These are phyloP conservation scores for Agrotis puta DNA, from an alignment of 2,888 invertebrate species.

Conservation along the genomic window DNA sequence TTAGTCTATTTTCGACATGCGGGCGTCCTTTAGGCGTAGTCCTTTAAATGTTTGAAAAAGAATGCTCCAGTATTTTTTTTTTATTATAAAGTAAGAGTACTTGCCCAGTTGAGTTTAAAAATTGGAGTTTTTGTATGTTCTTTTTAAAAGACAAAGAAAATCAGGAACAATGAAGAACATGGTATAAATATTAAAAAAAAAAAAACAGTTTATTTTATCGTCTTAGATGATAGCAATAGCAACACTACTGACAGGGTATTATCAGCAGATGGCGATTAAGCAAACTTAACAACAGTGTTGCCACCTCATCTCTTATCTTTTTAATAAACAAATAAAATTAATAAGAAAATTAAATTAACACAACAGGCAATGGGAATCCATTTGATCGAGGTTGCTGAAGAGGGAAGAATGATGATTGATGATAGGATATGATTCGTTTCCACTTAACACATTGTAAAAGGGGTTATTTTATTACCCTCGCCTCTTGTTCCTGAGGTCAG, in stretches of 20 bases:
- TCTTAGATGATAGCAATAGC: too few relatives aligned
- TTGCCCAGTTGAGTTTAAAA: neutral
- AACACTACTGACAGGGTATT: too few relatives aligned
- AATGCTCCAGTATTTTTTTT: neutral
- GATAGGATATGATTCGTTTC: constrained; percentile 88
- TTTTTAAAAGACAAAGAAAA: neutral
- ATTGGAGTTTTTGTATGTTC: neutral
- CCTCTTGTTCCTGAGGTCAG: constrained; percentile 85
- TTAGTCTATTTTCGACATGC: constrained; percentile 55
- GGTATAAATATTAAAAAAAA: too few relatives aligned
- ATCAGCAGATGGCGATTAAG: neutral
- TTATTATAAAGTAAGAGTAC: constrained; percentile 2
- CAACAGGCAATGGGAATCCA: constrained; percentile 75
- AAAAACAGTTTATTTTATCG: too few relatives aligned
- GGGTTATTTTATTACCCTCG: constrained; percentile 88
- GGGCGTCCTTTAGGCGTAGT: constrained; percentile 33
- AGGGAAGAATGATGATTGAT: constrained; percentile 89
- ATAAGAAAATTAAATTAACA: constrained; percentile 75
- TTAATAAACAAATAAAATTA: constrained; percentile 54
- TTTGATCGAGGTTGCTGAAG: constrained; percentile 74
- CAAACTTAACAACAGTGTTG: constrained; percentile 17
- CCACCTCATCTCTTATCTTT: constrained; percentile 21
- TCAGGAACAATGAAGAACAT: neutral
- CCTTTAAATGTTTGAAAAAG: constrained; percentile 17
- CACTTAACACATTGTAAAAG: constrained; percentile 89